Base-by-base conservation (phyloP, 2,797 vertebrate species). In the Spatula versicolor region DNA sequence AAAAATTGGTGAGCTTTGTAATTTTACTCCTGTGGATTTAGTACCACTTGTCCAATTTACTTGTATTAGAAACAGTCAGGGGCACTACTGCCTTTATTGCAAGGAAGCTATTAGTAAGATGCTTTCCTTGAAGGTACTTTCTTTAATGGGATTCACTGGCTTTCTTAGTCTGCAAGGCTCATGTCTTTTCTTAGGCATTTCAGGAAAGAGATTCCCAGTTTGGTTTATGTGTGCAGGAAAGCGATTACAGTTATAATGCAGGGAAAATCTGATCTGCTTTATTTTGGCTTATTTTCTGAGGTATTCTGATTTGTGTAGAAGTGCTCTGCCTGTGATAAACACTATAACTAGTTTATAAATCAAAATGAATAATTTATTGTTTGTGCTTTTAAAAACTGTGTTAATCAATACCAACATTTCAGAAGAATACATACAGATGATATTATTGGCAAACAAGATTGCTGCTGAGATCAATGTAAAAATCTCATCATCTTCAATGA, bases 341-440 rank as follows among this genome's bases (percentile, higher is more conserved):
- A 45, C 46, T 77, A 54, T 22, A 75, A 72, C 45, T 28, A n/a
- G 55, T 86, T 92, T 78, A 84, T 82, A 91, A 94, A 88, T 76
- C 33, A 92, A 94, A 94, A 94, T 79, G 33, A 88, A 86, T 95
- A 79, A 91, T 96, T 83, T 90, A 93, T 82, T 74, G 46, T 84
- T 86, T 91, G 59, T 82, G 60, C 77, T 94, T 90, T 95, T 90
- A 81, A 95, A 94, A 86, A 48, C 11, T 16, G 31, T 74, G 46
- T 82, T 91, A 84, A 93, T 95, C 95, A 67, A 96, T 94, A 96
- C 4, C 1, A 82, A 91, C 80, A 67, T 90, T 93, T 94, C 63
- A 82, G 86, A 96, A 88, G 89, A 79, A 88, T 81, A 73, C 55
- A 41, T 91, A 50, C 13, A 73, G 92, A 91, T 83, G 26, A 92